Evolutionary conservation across 2,888 invertebrate genomes (phyloP).

Genomic region (Hypselothyrea guttata): DNA sequence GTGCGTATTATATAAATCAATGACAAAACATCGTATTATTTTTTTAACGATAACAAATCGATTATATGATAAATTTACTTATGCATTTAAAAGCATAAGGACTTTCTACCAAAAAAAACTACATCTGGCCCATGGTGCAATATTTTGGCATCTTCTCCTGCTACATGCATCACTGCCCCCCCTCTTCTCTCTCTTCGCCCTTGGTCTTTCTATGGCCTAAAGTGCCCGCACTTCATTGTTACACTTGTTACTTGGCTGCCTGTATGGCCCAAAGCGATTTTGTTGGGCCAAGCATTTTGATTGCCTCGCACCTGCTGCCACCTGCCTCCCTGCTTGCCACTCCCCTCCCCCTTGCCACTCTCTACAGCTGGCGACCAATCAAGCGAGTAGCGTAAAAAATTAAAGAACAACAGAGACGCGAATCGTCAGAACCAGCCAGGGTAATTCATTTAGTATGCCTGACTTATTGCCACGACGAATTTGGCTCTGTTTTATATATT

Average conservation of each 20-base stretch:
- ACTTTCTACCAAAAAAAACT: too few relatives aligned
- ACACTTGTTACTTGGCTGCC: constrained; percentile 52
- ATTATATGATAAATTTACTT: too few relatives aligned
- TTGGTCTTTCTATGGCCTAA: constrained; percentile 40
- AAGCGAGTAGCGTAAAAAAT: constrained; percentile 65
- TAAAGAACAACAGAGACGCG: constrained; percentile 61
- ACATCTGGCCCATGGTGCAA: too few relatives aligned
- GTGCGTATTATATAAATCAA: too few relatives aligned
- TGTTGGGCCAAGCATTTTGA: constrained; percentile 49
- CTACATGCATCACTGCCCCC: neutral
- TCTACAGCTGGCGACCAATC: constrained; percentile 37
- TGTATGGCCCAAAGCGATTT: constrained; percentile 47
- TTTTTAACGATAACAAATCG: too few relatives aligned
- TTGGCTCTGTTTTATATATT: constrained; percentile 14
- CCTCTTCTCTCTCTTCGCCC: too few relatives aligned
- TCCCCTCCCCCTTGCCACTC: too few relatives aligned
- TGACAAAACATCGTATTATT: too few relatives aligned
- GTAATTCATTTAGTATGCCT: constrained; percentile 61
- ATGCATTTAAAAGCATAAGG: too few relatives aligned
- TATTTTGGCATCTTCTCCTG: constrained; percentile 42
- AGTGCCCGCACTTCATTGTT: constrained; percentile 67
- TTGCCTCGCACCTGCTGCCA: constrained; percentile 36
- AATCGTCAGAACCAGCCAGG: neutral
- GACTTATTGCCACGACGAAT: constrained; percentile 47
- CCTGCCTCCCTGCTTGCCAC: neutral